Evolutionary conservation across 2,797 vertebrate genomes (phyloP).

Genomic region (Halcyon smyrnensis): DNA sequence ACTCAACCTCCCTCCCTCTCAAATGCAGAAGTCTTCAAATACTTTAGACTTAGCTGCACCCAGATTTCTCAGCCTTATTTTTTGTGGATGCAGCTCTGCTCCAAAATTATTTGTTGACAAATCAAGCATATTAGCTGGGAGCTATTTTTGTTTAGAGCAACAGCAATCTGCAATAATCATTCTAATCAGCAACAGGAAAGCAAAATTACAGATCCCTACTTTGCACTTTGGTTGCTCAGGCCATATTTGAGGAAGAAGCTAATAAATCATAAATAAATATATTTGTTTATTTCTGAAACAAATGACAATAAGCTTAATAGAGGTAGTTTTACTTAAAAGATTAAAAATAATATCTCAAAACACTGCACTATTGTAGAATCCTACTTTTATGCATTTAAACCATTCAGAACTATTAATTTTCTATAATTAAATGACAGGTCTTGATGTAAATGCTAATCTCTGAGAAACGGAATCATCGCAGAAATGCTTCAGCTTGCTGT

Average conservation of each 20-base stretch:
- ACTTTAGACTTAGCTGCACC: not conserved
- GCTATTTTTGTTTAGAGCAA: not conserved
- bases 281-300: slow-evolving; percentile 2
- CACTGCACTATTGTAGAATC: not conserved
- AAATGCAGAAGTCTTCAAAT: not conserved
- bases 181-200: not conserved
- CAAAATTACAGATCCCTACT: not conserved
- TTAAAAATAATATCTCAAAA: slow-evolving; percentile 16
- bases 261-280: not conserved
- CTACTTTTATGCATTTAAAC: not conserved
- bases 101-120: not conserved
- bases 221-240: not conserved
- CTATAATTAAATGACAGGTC: slow-evolving; percentile 7
- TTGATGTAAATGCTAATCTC: not conserved
- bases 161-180: not conserved
- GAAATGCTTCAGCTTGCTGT: not conserved
- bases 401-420: slow-evolving; percentile 17
- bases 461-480: not conserved
- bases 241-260: not conserved
- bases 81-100: not conserved
- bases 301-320: not conserved
- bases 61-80: not conserved
- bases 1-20: not conserved
- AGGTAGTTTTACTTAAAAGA: not conserved
- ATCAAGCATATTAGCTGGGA: not conserved